Base-by-base conservation (phyloP, 2,888 invertebrate genomes). In the Eupithecia pulchellata region DNA sequence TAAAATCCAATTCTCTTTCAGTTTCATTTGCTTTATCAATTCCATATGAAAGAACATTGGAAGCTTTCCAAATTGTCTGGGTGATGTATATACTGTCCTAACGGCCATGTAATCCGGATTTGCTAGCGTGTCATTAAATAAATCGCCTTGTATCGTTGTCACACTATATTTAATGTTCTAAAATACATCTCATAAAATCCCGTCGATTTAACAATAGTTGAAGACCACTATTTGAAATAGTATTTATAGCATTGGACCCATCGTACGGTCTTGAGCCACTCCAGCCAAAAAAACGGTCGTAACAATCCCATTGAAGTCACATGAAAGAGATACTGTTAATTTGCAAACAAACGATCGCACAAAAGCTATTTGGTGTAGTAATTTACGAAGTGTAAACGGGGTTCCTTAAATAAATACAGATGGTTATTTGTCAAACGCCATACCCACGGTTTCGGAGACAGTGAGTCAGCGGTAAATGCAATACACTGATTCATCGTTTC, bases 31-130 rank as follows among this genome's bases (percentile, higher is more conserved):
- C 69, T 76, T 73, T 78, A 79, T 80, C 79, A 75, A 74, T 77
- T 78, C 77, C 77, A 77, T 75, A 71, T 72, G 78, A 82, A 85
- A 86, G 84, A 84, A 80, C 79, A 79, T 90, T 91, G 91, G 91
- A 88, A 72, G 70, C 75, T 71, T 72, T 89, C 91, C 91, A 91
- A 91, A 89, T 86, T 79, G 85, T 82, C 79, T 80, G 76, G 81
- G 85, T 89, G 88, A 91, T 86, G 84, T 86, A 89, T 87, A 84
- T 82, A 79, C 80, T 83, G 80, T 79, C 58, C 72, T 75, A 77
- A 75, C 77, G 75, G 77, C 79, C 80, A 80, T 83, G 82, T 86
- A 84, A 86, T 84, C 83, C 79, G 76, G 79, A 76, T 79, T 83
- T 78, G 82, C 82, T 81, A 84, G 82, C 77, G 76, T 73, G 79